Base-by-base conservation (phyloP, 35 echinoderm and acorn worm species). In the Holothuria glaberrima region DNA sequence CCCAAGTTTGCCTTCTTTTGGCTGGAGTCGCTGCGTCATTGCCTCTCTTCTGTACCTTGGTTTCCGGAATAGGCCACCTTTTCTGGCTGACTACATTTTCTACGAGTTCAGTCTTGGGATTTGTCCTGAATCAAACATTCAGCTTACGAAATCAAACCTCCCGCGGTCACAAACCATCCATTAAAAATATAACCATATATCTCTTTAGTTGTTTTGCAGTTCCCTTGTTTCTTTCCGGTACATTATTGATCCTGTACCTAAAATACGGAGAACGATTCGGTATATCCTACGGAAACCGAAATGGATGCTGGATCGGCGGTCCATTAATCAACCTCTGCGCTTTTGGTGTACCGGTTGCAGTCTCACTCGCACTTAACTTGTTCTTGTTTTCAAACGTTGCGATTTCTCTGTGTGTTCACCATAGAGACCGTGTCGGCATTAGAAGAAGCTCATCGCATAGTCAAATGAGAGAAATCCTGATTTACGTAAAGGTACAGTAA, bases 401-500 rank as follows among this genome's bases (percentile, higher is more conserved):
- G 6, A 41, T 38, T 17, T 32, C 71, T 22, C 34, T 75, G 20
- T 75, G 71, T n/a, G 18, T 38, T 5, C 71, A 75, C 21, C 30
- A 75, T 21, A 75, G 34, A 22, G 31, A 29, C 71, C 28, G 33
- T 18, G 31, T 17, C 71, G 31, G 33, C 19, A 41, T 72, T 0
- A 72, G 16, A 75, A 41, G 22, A 32, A 41, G 13, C 31, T 14
- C 32, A 17, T 38, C 32, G 3, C 17, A 29, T 16, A 2, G 33
- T 38, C 14, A 41, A 44, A 13, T 45, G 22, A 16, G 71, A 14
- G 71, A 75, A 41, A 12, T 75, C 44, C 71, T 75, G 12, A 75
- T 75, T n/a, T 75, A 75, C 34, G 31, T 75, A 25, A 75, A 75
- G 71, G 71, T 75, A 38, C 41, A 31, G 69, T 34, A 75, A 9